Conservation (phyloP, 1,140 invertebrate genomes). For the Drosophila obscura region DNA sequence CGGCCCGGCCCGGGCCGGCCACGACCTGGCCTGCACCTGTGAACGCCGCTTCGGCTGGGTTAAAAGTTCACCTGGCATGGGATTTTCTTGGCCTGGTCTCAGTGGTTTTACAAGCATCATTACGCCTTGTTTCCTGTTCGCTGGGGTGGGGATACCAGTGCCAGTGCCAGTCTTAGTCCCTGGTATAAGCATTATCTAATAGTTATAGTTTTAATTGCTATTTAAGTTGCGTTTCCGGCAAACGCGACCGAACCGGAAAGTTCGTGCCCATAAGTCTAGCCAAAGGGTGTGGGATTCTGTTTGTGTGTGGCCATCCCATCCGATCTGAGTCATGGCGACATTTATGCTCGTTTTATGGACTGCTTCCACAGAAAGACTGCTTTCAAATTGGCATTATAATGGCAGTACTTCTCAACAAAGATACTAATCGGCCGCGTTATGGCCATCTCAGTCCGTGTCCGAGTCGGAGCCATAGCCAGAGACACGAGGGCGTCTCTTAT, state of each 20-base stretch:
- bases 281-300: slow-evolving; percentile 15
- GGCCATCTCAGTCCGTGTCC: slow-evolving; percentile 32
- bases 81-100: slow-evolving; percentile 11
- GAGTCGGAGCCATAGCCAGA: slow-evolving; percentile 4
- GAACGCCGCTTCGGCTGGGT: slow-evolving; percentile 31
- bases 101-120: slow-evolving; percentile 72
- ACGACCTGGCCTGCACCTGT: slow-evolving; percentile 59
- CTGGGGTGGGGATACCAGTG: slow-evolving; percentile 20
- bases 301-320: slow-evolving; percentile 46
- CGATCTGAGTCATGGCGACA: slow-evolving; percentile 72
- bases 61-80: slow-evolving; percentile 56
- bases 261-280: slow-evolving; percentile 32
- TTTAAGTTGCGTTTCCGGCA: slow-evolving; percentile 75
- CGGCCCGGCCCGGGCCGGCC: slow-evolving; percentile 41
- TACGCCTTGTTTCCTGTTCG: slow-evolving; percentile 71
- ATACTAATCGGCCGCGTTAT: slow-evolving; percentile 75
- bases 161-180: slow-evolving; percentile 7
- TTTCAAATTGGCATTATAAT: slow-evolving; percentile 79
- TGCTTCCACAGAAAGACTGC: slow-evolving; percentile 66
- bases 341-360: slow-evolving; percentile 75
- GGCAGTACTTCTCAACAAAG: slow-evolving; percentile 76
- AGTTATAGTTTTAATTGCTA: slow-evolving; percentile 79
- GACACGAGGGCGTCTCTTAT: slow-evolving; percentile 67
- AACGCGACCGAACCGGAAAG: slow-evolving; percentile 66
- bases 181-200: slow-evolving; percentile 36